phyloP scores from a whole-genome alignment of 2,113 vertebrate species.

The Kryptolebias marmoratus region DNA sequence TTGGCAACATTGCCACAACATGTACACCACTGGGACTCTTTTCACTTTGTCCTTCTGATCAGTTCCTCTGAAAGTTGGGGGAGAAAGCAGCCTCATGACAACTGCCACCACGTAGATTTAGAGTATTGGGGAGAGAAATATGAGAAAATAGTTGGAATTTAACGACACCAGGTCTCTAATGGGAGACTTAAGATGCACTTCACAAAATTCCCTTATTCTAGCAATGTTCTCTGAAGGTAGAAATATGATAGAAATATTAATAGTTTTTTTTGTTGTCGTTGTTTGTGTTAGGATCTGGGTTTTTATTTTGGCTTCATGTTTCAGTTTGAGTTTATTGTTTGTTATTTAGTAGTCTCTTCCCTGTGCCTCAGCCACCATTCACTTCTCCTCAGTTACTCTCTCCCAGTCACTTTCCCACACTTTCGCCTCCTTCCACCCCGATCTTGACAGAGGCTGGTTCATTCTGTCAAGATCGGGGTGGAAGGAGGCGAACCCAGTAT shows the following conservation, averaged over 20 bases:
- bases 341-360: no score
- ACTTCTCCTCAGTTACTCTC: no score
- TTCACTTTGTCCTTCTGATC: conserved; percentile 35
- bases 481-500: no score
- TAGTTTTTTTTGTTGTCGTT: conserved; percentile 31
- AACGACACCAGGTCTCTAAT: conserved; percentile 60
- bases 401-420: no score
- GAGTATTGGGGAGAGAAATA: conserved; percentile 48
- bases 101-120: conserved; percentile 60
- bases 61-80: conserved; percentile 37
- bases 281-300: no score
- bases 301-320: no score
- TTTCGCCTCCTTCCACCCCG: no score
- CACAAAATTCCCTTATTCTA: conserved; percentile 66
- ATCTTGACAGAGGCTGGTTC: no score
- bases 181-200: conserved; percentile 53
- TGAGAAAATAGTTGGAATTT: conserved; percentile 54
- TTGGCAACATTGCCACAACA: conserved; percentile 27
- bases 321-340: no score
- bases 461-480: no score
- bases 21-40: conserved; percentile 21
- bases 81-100: conserved; percentile 41
- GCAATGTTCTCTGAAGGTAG: conserved; percentile 22
- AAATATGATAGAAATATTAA: conserved; percentile 35
- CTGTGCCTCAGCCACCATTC: no score